A percentile compares a stretch with the other conserved stretches of the same genome.
phyloP scores from a whole-genome alignment of 2,888 invertebrate species.

The Cheilosia impressa region DNA sequence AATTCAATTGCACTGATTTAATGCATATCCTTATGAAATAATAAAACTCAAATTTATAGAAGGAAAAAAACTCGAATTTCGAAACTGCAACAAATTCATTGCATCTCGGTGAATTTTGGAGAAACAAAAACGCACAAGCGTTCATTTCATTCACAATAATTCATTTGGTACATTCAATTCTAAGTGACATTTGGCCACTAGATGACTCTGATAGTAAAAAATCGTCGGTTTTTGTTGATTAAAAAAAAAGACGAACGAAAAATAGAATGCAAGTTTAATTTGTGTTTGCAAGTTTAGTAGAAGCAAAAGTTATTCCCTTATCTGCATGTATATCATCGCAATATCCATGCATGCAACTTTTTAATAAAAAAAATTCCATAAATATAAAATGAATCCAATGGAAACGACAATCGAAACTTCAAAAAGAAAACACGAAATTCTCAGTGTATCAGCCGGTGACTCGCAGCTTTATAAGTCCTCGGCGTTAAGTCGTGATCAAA shows the following conservation, averaged over 20 bases:
- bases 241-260: conserved; percentile 42
- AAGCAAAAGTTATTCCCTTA: conserved; percentile 1
- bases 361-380: background rate
- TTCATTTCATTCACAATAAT: conserved; percentile 32
- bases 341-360: background rate
- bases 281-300: conserved; percentile 12
- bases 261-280: conserved; percentile 39
- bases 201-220: conserved; percentile 59
- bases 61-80: conserved; percentile 53
- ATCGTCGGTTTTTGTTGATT: conserved; percentile 65
- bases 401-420: conserved; percentile 50
- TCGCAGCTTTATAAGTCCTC: conserved; percentile 32
- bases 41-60: conserved; percentile 6
- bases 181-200: conserved; percentile 63
- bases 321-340: conserved; percentile 21
- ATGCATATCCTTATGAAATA: background rate
- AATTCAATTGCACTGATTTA: background rate
- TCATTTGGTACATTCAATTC: conserved; percentile 25
- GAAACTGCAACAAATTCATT: conserved; percentile 65
- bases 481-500: conserved; percentile 32
- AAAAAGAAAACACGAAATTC: conserved; percentile 46
- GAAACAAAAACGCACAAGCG: background rate
- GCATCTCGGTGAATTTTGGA: conserved; percentile 27
- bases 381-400: conserved; percentile 55
- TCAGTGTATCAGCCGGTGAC: conserved; percentile 25